These are phyloP conservation scores for Carettochelys insculpta DNA, from an alignment of 2,113 vertebrate species.

Conservation along the genomic window DNA sequence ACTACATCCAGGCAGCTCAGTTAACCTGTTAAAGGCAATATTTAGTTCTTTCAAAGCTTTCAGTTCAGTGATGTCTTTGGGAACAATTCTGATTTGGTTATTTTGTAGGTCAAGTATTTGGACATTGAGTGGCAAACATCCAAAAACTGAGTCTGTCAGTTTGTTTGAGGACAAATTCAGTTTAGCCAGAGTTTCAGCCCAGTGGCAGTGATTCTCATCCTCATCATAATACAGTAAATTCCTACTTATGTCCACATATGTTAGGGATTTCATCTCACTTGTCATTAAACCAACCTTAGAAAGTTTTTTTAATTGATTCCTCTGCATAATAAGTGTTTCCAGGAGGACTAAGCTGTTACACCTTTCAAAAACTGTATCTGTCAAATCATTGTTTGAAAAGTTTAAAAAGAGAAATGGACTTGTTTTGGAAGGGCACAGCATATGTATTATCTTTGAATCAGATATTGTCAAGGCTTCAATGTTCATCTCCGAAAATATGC, in stretches of 20 bases:
- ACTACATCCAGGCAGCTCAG: constrained; percentile 80
- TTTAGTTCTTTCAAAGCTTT: constrained; percentile 80
- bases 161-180: constrained; percentile 81
- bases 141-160: constrained; percentile 78
- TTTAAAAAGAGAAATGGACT: constrained; percentile 80
- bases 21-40: constrained; percentile 82
- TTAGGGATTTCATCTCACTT: constrained; percentile 79
- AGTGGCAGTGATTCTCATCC: constrained; percentile 64
- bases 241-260: constrained; percentile 80
- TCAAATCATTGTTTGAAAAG: constrained; percentile 83
- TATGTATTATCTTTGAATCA: constrained; percentile 79
- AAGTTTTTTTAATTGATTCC: constrained; percentile 85
- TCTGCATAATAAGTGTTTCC: constrained; percentile 72
- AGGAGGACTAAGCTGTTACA: constrained; percentile 77
- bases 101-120: constrained; percentile 76
- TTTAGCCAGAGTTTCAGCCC: constrained; percentile 76
- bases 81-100: constrained; percentile 81
- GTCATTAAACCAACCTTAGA: constrained; percentile 76
- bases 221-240: constrained; percentile 79
- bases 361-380: constrained; percentile 81
- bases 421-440: constrained; percentile 82
- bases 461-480: constrained; percentile 75
- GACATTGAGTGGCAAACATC: constrained; percentile 78
- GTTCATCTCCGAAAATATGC: constrained; percentile 82
- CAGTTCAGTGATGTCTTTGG: constrained; percentile 63